Percentiles rank a stretch among this genome's conserved stretches.
These are phyloP conservation scores for Xylocampa areola DNA, from an alignment of 2,888 invertebrate species.

Conservation along the genomic window DNA sequence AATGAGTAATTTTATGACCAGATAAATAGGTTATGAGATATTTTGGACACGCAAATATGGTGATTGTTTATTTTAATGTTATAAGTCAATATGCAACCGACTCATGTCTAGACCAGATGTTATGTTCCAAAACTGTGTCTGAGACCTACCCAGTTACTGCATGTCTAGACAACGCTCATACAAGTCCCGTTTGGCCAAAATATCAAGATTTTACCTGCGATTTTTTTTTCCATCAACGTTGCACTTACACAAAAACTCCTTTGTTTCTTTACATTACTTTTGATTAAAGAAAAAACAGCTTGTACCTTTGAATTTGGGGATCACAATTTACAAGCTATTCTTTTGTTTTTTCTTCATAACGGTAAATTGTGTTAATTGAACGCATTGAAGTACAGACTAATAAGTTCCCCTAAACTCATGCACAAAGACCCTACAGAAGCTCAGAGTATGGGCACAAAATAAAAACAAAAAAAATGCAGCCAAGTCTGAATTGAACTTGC, in stretches of 20 bases:
- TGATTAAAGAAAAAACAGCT: slow-evolving; percentile 21
- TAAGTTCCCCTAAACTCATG: slow-evolving; percentile 73
- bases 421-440: slow-evolving; percentile 77
- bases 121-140: slow-evolving; percentile 60
- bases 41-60: slow-evolving; percentile 43
- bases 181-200: slow-evolving; percentile 53
- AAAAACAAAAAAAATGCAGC: slow-evolving; percentile 76
- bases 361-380: slow-evolving; percentile 70
- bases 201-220: slow-evolving; percentile 15
- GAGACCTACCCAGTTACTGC: slow-evolving; percentile 54
- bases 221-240: slow-evolving; percentile 8
- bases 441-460: slow-evolving; percentile 64
- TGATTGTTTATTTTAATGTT: slow-evolving; percentile 61
- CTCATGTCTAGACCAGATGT: slow-evolving; percentile 67
- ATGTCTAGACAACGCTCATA: slow-evolving; percentile 77
- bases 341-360: slow-evolving; percentile 56
- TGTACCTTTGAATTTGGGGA: slow-evolving; percentile 14
- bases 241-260: not conserved
- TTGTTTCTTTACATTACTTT: slow-evolving; percentile 4
- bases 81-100: slow-evolving; percentile 57
- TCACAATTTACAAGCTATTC: slow-evolving; percentile 38
- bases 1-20: slow-evolving; percentile 39
- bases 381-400: slow-evolving; percentile 70
- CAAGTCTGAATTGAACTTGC: slow-evolving; percentile 50
- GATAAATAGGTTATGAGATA: slow-evolving; percentile 53